These are phyloP conservation scores for Machimus atricapillus DNA, from an alignment of 2,888 invertebrate species.

Conservation along the genomic window DNA sequence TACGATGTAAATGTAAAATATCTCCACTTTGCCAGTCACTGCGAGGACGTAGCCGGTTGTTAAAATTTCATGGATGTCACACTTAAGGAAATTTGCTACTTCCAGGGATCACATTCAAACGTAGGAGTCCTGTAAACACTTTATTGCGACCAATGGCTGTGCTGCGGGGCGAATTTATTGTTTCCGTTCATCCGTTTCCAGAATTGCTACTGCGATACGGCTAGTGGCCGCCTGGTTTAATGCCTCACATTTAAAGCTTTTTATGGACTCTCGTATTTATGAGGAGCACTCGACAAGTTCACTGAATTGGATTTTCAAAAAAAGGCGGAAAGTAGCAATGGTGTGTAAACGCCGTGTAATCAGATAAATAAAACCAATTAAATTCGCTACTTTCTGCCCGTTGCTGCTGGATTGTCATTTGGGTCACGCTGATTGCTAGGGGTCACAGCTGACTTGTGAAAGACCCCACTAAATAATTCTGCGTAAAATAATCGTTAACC, in stretches of 20 bases:
- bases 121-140: slow-evolving; percentile 33
- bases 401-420: neutral
- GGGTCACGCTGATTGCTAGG: neutral
- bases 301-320: slow-evolving; percentile 29
- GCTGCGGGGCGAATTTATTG: slow-evolving; percentile 26
- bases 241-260: slow-evolving; percentile 37
- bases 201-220: slow-evolving; percentile 35
- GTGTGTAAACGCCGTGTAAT: slow-evolving; percentile 15
- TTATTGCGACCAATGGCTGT: slow-evolving; percentile 32
- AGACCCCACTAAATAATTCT: neutral
- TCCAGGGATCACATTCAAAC: slow-evolving; percentile 39
- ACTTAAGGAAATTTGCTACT: slow-evolving; percentile 41
- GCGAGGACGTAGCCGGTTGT: slow-evolving; percentile 12
- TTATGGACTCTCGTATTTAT: slow-evolving; percentile 36
- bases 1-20: neutral
- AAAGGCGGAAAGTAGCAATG: slow-evolving; percentile 20
- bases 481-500: slow-evolving; percentile 1
- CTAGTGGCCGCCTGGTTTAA: slow-evolving; percentile 30
- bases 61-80: slow-evolving; percentile 40
- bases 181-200: slow-evolving; percentile 37
- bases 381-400: neutral
- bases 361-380: slow-evolving; percentile 32
- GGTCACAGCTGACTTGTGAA: neutral
- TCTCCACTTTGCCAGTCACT: slow-evolving; percentile 4
- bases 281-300: slow-evolving; percentile 23